Evolutionary conservation across 2,797 vertebrate species (phyloP), one percentile per base, ranked within the genome.

Genomic region (Tokudaia muenninki): DNA sequence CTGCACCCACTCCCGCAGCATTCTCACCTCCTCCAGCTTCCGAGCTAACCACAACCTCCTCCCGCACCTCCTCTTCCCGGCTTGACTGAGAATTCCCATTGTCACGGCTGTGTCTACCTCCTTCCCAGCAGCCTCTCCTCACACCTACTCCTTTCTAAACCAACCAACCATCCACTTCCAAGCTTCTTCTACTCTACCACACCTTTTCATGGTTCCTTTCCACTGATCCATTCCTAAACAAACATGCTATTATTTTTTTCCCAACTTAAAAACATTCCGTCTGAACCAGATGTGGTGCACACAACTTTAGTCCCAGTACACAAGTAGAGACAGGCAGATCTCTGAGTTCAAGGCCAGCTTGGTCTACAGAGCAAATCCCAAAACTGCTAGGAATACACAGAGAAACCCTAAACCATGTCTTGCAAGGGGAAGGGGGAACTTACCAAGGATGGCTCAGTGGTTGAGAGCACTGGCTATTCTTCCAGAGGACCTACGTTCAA

Each of bases 201-300:
- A 50, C 65, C 59, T 14, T 44, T 9, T 75, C 11, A 65, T 16
- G 29, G 50, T 65, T 81, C 24, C 67, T 80, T 61, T 57, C 82
- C 22, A n/a, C 12, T 44, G 26, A 55, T 59, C 88, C 55, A 78
- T 72, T 86, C 55, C 67, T 77, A 77, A 80, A 80, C 19, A 84
- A 90, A 77, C 31, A 93, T 44, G 61, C 22, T 67, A 21, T 41
- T 94, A 90, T 41, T 94, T 83, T 94, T 87, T 77, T 80, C 13
- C 44, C 55, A 82, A 47, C 70, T 89, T 75, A 91, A 92, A 87
- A 63, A 75, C 14, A 14, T 10, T 74, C 87, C 19, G 37, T 13
- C 55, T 34, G 26, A 31, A 37, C 17, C 37, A 67, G 61, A 37
- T 1, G 10, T 63, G 59, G 26, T 47, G 83, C 12, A 1, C 19